Evolutionary conservation across 2,113 vertebrate genomes (phyloP).

Genomic region (Amphiprion ocellaris): DNA sequence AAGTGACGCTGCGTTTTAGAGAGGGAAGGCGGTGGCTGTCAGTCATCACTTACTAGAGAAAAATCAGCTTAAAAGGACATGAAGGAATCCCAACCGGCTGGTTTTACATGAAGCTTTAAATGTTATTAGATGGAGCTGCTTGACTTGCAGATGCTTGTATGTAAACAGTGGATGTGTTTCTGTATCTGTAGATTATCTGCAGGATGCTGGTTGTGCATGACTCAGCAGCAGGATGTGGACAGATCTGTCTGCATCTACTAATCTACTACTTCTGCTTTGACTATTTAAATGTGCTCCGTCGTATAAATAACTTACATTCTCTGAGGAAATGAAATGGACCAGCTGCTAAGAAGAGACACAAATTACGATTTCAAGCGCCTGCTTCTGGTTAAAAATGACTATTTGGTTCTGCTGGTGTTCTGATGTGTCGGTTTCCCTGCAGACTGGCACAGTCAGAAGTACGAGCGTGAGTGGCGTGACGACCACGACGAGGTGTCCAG

Average conservation of each 20-base stretch:
- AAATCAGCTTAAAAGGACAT: too few species aligned
- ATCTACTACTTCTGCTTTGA: slow-evolving; percentile 51
- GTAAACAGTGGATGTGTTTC: not conserved
- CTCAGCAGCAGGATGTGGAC: slow-evolving; percentile 53
- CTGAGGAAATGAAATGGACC: not conserved
- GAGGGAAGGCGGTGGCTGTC: not conserved
- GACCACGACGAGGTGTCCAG: slow-evolving; percentile 96
- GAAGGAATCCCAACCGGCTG: not conserved
- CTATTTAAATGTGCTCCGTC: not conserved
- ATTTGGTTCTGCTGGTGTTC: not conserved
- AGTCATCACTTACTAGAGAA: too few species aligned
- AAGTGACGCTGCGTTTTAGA: not conserved
- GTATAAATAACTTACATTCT: not conserved
- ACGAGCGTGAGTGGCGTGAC: slow-evolving; percentile 93
- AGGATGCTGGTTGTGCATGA: slow-evolving; percentile 14
- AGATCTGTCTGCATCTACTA: not conserved
- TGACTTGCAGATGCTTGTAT: too few species aligned
- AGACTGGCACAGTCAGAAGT: slow-evolving; percentile 96
- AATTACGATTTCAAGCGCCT: too few species aligned
- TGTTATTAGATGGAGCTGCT: not conserved
- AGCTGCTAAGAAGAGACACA: accelerated
- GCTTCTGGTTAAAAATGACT: too few species aligned
- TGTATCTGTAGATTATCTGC: not conserved
- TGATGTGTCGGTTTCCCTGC: slow-evolving; percentile 22
- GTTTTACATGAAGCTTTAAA: not conserved